phyloP scores from a whole-genome alignment of 2,888 invertebrate species.

The Tipula unca region DNA sequence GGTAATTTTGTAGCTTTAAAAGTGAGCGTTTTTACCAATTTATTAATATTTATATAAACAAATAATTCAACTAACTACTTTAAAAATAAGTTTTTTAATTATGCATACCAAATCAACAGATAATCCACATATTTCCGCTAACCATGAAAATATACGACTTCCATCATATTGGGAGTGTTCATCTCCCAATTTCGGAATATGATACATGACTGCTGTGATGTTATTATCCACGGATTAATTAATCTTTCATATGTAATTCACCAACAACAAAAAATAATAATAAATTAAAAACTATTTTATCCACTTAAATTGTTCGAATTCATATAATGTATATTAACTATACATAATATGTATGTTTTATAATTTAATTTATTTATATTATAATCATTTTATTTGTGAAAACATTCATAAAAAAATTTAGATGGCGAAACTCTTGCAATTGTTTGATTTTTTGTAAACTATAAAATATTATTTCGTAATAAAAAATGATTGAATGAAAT shows the following conservation, averaged over 20 bases:
- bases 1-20: background rate
- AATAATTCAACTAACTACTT: background rate
- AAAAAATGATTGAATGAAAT: background rate
- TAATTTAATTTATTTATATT: background rate
- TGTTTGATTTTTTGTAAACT: background rate
- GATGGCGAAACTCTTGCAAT: background rate
- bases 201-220: background rate
- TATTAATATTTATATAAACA: background rate
- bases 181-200: conserved; percentile 18
- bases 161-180: conserved; percentile 52
- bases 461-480: background rate
- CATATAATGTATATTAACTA: background rate
- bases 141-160: conserved; percentile 58
- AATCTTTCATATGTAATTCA: background rate
- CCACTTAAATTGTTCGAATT: background rate
- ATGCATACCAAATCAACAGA: conserved; percentile 70
- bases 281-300: background rate
- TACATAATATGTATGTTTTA: background rate
- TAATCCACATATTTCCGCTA: conserved; percentile 59
- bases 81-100: conserved; percentile 14
- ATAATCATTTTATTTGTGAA: background rate
- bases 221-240: background rate
- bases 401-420: background rate
- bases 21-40: background rate
- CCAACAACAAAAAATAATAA: background rate